A percentile compares a stretch with the other conserved stretches of the same genome.
Conservation (phyloP, 2,888 invertebrate species). For the Trisateles emortualis region DNA sequence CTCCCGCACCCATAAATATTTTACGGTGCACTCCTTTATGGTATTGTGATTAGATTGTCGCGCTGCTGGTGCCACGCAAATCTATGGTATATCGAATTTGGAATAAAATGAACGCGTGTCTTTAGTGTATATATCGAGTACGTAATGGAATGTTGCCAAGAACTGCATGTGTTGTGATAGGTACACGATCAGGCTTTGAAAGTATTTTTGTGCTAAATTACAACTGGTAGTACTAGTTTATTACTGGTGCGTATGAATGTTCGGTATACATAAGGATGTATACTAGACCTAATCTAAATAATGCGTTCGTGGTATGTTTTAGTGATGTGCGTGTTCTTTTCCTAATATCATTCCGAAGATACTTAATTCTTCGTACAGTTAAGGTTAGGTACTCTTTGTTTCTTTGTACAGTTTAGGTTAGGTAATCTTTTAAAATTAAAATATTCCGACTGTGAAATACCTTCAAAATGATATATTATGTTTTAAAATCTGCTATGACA, state of each 20-base stretch:
- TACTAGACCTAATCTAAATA: background rate
- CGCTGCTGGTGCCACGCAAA: constrained; percentile 64
- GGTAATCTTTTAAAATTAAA: background rate
- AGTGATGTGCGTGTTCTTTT: background rate
- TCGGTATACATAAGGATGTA: background rate
- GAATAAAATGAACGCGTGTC: constrained; percentile 63
- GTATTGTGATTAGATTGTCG: constrained; percentile 79
- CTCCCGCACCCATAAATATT: constrained; percentile 76
- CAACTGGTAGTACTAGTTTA: constrained; percentile 14
- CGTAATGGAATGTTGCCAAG: constrained; percentile 44
- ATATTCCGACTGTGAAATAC: too few relatives aligned
- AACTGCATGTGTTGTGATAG: constrained; percentile 37
- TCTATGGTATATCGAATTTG: constrained; percentile 74
- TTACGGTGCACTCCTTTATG: constrained; percentile 78
- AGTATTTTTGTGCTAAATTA: constrained; percentile 14
- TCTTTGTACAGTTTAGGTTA: too few relatives aligned
- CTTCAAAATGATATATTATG: too few relatives aligned
- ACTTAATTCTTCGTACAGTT: too few relatives aligned
- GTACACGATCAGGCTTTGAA: constrained; percentile 27
- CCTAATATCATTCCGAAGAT: background rate
- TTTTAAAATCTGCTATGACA: background rate
- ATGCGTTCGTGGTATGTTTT: background rate
- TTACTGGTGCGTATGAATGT: background rate
- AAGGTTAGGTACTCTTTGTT: too few relatives aligned
- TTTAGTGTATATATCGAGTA: constrained; percentile 49